Evolutionary conservation across 1,140 invertebrate genomes (phyloP).

Genomic region (Dermatophagoides farinae): DNA sequence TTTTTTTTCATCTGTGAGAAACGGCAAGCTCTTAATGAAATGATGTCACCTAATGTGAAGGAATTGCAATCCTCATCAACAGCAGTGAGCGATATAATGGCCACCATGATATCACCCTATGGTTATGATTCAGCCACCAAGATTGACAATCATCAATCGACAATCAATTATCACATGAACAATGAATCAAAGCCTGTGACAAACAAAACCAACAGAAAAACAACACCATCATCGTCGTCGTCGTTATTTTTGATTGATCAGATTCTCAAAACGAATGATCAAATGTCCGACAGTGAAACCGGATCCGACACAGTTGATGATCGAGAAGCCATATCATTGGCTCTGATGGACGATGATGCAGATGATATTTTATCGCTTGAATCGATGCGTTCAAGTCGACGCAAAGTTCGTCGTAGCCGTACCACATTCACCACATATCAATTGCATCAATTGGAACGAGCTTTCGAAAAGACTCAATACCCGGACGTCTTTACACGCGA

Average conservation of each 20-base stretch:
- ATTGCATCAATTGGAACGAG: constrained; percentile 46
- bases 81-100: too few species aligned
- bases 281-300: neutral
- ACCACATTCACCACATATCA: constrained; percentile 98
- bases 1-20: too few species aligned
- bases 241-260: neutral
- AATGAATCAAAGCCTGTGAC: too few species aligned
- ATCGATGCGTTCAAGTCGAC: constrained; percentile 28
- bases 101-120: too few species aligned
- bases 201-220: neutral
- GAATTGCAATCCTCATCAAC: too few species aligned
- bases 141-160: neutral
- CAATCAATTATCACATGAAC: neutral
- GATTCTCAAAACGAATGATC: neutral
- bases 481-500: constrained; percentile 87
- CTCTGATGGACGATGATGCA: neutral
- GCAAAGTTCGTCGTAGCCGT: constrained; percentile 79
- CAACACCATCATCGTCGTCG: neutral
- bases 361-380: neutral
- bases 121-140: neutral
- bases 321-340: neutral
- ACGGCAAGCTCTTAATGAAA: too few species aligned
- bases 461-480: constrained; percentile 45
- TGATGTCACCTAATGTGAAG: too few species aligned
- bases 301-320: neutral